Evolutionary conservation across 64 coral and sea anemone genomes (phyloP).

Genomic region (Stichodactyla helianthus): DNA sequence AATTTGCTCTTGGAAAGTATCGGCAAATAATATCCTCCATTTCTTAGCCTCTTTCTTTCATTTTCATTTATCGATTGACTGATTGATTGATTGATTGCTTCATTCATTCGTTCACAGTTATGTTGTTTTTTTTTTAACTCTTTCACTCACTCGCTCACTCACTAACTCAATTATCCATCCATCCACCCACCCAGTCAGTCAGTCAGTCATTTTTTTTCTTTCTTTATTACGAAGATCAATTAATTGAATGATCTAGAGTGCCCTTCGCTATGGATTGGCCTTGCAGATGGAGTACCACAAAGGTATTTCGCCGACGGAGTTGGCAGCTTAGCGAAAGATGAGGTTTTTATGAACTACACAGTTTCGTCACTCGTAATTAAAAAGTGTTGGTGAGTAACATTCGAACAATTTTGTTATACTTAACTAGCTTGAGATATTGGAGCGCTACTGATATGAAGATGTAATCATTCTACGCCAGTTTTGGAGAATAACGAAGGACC

Average conservation of each 20-base stretch:
- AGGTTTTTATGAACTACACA: slow-evolving; percentile 9
- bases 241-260: slow-evolving; percentile 1
- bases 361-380: background rate
- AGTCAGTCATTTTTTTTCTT: too few relatives aligned
- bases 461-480: background rate
- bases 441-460: too few relatives aligned
- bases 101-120: too few relatives aligned
- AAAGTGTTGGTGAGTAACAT: slow-evolving; percentile 5
- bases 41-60: background rate
- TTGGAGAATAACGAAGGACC: background rate
- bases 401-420: background rate
- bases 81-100: background rate
- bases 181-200: too few relatives aligned
- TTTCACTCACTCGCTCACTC: too few relatives aligned
- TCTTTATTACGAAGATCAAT: background rate
- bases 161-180: too few relatives aligned
- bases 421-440: too few relatives aligned
- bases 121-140: too few relatives aligned
- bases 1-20: too few relatives aligned
- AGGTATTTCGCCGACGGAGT: slow-evolving; percentile 1
- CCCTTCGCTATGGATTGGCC: slow-evolving; percentile 6
- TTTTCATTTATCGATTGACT: too few relatives aligned
- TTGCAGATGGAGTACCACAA: background rate
- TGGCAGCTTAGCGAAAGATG: background rate
- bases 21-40: background rate